phyloP scores from a whole-genome alignment of 2,113 vertebrate genomes.

The Ictalurus furcatus region DNA sequence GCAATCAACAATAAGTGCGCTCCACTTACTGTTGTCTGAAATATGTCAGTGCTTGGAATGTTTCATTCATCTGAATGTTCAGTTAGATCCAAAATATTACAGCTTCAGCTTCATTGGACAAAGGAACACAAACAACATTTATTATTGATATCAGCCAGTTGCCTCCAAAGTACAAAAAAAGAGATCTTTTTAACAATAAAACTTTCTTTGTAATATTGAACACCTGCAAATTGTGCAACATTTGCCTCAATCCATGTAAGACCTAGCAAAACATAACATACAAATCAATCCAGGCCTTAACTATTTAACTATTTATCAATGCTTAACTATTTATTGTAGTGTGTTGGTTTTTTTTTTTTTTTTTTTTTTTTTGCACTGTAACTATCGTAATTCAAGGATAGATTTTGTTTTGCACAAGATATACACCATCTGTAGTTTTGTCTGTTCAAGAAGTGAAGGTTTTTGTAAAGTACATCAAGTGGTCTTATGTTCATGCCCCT shows the following conservation, averaged over 20 bases:
- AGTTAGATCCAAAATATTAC: slow-evolving; percentile 59
- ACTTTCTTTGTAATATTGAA: neutral
- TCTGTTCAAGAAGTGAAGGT: neutral
- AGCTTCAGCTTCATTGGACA: slow-evolving; percentile 46
- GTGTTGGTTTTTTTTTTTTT: neutral
- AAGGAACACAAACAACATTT: neutral
- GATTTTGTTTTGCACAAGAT: neutral
- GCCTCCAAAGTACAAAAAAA: neutral
- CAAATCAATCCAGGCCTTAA: slow-evolving; percentile 6
- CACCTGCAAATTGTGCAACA: neutral
- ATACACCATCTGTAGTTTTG: neutral
- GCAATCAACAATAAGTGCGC: slow-evolving; percentile 52
- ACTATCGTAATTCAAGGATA: neutral
- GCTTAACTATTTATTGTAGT: neutral
- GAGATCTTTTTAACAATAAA: neutral
- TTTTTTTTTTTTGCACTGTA: neutral
- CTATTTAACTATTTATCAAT: neutral
- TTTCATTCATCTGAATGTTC: slow-evolving; percentile 64
- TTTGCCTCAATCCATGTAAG: neutral
- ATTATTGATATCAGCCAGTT: slow-evolving; percentile 59
- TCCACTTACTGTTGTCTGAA: slow-evolving; percentile 51
- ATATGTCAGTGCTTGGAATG: slow-evolving; percentile 50
- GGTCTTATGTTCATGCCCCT: slow-evolving; percentile 41
- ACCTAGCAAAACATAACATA: neutral
- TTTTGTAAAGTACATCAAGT: slow-evolving; percentile 8